Evolutionary conservation across 2,888 invertebrate genomes (phyloP), one percentile per base, ranked within the genome.

Genomic region (Drosophila paramelanica): DNA sequence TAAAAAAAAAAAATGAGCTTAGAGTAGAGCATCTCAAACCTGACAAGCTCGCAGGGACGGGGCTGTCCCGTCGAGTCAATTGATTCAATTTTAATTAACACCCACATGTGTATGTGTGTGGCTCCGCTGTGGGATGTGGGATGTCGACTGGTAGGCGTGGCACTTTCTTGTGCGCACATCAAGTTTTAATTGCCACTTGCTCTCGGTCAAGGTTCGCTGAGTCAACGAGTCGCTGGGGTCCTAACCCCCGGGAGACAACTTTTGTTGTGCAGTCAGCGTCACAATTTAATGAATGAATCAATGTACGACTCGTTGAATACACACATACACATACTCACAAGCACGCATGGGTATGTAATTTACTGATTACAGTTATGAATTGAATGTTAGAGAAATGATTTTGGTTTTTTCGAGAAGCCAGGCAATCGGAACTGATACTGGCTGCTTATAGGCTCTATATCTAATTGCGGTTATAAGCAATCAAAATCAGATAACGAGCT

Each of bases 71-170:
- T 49, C 41, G 56, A 53, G 53, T 59, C 87, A 84, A 84, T 84
- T 84, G 80, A 76, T 85, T 73, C 36, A 79, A 75, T 84, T 76
- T 80, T 82, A 82, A 84, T 84, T 87, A 85, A 85, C 88, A 76
- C 85, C 80, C 83, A 67, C 87, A 66, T 27, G 27, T 17, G 42
- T 11, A 13, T 45, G 27, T 17, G 42, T 11, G 10, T 45, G 13
- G 25, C 42, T 57, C 6, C 23, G 23, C 31, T 23, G 13, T 23
- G 50, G 33, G 43, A 55, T 53, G 39, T 56, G 3, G 17, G 17
- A 17, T 14, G 53, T 14, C 45, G 13, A 14, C 17, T 27, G 31
- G 20, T 58, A 43, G 77, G 74, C 71, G 71, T 74, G 74, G 51
- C 74, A 53, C 39, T 46, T 46, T 60, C 25, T 13, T 52, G 49